Conservation (phyloP, 2,113 vertebrate species). For the Ageneiosus marmoratus region DNA sequence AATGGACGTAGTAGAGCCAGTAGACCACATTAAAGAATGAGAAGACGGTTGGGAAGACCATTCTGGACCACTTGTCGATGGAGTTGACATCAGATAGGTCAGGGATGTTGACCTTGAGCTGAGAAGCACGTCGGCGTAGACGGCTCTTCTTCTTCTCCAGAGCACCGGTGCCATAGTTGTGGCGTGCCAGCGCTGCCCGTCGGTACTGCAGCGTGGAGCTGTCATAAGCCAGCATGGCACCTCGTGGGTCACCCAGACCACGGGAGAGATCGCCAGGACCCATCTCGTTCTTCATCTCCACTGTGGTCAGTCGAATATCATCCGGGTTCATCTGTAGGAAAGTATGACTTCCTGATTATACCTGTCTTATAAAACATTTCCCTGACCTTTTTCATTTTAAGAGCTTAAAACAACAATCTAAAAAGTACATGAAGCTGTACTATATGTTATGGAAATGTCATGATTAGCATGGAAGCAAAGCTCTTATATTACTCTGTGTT, state of each 20-base stretch:
- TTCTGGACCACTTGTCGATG: conserved; percentile 98
- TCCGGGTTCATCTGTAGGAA: conserved; percentile 90
- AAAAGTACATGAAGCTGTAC: background rate
- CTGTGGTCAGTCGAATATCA: conserved; percentile 93
- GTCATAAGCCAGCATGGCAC: conserved; percentile 95
- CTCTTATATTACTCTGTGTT: background rate
- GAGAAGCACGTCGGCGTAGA: conserved; percentile 93
- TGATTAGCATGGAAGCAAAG: conserved; percentile 40
- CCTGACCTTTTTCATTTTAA: background rate
- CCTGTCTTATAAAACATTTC: background rate
- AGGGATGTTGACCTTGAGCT: conserved; percentile 98
- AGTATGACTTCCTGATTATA: conserved; percentile 12
- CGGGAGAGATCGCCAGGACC: conserved; percentile 90
- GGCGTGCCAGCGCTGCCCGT: conserved; percentile 90
- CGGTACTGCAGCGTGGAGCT: conserved; percentile 95
- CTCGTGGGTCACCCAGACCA: conserved; percentile 91
- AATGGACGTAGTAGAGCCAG: conserved; percentile 99
- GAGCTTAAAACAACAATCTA: background rate
- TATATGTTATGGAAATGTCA: conserved; percentile 33
- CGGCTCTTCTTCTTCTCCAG: conserved; percentile 98
- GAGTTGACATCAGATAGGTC: conserved; percentile 99
- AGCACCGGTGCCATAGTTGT: conserved; percentile 93
- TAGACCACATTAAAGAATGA: conserved; percentile 99
- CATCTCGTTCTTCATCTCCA: conserved; percentile 99
- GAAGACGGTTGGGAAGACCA: conserved; percentile 99